Evolutionary conservation across 2,888 invertebrate species (phyloP).

Genomic region (Myopa tessellatipennis): DNA sequence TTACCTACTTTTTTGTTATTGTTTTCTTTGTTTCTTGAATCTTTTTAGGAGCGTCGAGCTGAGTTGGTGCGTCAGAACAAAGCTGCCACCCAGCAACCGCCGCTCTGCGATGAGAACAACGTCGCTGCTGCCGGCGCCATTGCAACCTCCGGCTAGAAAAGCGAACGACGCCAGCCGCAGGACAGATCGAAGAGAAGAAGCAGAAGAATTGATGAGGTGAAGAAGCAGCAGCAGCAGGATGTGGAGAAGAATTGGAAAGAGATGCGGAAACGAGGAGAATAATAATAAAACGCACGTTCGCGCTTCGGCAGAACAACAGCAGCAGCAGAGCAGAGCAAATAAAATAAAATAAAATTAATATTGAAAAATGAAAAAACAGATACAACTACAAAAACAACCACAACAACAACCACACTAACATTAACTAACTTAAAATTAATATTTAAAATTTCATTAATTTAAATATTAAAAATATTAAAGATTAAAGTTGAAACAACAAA

Average conservation of each 20-base stretch:
- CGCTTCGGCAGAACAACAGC: background rate
- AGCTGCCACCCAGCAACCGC: conserved; percentile 68
- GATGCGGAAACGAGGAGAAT: too few species aligned
- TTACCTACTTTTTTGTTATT: background rate
- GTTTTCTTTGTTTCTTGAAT: conserved; percentile 29
- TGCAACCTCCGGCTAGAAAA: conserved; percentile 75
- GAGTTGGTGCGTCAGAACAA: conserved; percentile 93
- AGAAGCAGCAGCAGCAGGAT: conserved; percentile 6
- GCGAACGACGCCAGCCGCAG: background rate
- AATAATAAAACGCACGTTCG: too few species aligned
- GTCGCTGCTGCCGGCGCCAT: conserved; percentile 69
- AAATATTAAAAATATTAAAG: background rate
- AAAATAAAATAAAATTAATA: background rate
- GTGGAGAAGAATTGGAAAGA: too few species aligned
- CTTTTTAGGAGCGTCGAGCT: conserved; percentile 85
- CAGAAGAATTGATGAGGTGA: background rate
- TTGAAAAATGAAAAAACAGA: background rate
- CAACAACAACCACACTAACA: conserved; percentile 6
- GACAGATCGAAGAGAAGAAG: conserved; percentile 12
- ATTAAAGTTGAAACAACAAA: conserved; percentile 12
- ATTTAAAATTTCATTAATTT: conserved; percentile 41
- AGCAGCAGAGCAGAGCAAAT: conserved; percentile 20
- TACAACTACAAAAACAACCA: background rate
- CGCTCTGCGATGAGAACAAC: conserved; percentile 70
- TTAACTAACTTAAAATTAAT: conserved; percentile 31